Conservation (phyloP, 1,140 invertebrate species). For the Cylas formicarius region DNA sequence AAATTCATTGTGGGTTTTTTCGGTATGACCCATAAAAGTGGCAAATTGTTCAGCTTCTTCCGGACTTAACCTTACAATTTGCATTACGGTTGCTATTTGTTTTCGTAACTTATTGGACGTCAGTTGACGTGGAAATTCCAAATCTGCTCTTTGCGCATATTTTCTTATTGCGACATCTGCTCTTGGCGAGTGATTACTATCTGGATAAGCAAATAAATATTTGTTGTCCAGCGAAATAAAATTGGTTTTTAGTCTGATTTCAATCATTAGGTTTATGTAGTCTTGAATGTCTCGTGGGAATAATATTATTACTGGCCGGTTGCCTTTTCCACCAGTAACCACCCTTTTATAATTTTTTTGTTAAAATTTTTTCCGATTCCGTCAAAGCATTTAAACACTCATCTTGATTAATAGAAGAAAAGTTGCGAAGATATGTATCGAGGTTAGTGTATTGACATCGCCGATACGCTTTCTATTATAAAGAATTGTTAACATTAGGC, state of each 20-base stretch:
- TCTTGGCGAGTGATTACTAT: conserved; percentile 4
- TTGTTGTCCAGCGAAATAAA: conserved; percentile 5
- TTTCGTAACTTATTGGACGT: conserved; percentile 13
- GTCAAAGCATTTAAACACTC: conserved; percentile 19
- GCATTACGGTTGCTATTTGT: conserved; percentile 19
- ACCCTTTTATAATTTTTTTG: conserved; percentile 23
- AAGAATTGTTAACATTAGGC: conserved; percentile 22
- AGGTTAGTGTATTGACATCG: conserved; percentile 25
- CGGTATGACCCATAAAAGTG: conserved; percentile 20
- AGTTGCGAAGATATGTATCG: conserved; percentile 16
- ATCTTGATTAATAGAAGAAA: conserved; percentile 6
- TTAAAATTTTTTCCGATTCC: conserved; percentile 14
- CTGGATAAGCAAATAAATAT: conserved; percentile 18
- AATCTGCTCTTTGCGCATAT: conserved; percentile 12
- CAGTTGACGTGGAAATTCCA: conserved; percentile 9
- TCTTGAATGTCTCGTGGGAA: conserved; percentile 17
- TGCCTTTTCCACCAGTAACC: conserved; percentile 25
- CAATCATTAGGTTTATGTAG: conserved; percentile 13
- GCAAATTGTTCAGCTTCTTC: conserved; percentile 24
- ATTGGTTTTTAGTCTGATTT: conserved; percentile 8
- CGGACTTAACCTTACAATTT: conserved; percentile 17
- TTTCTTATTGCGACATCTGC: conserved; percentile 14
- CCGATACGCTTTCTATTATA: conserved; percentile 28
- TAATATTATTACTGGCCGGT: conserved; percentile 22
- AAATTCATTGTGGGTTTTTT: conserved; percentile 10